These are phyloP conservation scores for Arothron firmamentum DNA, from an alignment of 2,113 vertebrate species.

Conservation along the genomic window DNA sequence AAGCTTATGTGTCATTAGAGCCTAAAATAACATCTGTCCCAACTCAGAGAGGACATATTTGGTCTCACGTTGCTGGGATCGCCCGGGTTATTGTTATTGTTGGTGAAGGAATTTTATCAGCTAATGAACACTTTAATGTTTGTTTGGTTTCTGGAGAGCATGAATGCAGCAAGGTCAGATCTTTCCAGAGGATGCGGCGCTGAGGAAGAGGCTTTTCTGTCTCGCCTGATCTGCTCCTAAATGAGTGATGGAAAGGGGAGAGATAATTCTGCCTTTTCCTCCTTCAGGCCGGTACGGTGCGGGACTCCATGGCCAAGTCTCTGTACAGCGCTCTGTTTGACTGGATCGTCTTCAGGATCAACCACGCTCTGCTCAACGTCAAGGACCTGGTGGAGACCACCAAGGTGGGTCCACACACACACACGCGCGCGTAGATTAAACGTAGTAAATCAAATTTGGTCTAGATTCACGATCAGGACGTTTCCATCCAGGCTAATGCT, in stretches of 20 bases:
- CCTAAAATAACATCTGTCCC: slow-evolving; percentile 13
- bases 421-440: too few relatives aligned
- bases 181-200: slow-evolving; percentile 42
- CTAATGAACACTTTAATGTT: slow-evolving; percentile 7
- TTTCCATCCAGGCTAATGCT: neutral
- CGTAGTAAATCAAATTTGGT: too few relatives aligned
- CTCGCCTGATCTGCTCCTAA: neutral
- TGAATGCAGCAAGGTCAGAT: slow-evolving; percentile 26
- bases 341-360: slow-evolving; percentile 99
- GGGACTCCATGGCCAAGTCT: slow-evolving; percentile 97
- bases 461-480: neutral
- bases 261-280: neutral
- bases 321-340: slow-evolving; percentile 95
- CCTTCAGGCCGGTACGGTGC: slow-evolving; percentile 86
- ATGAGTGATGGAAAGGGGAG: neutral
- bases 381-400: slow-evolving; percentile 87
- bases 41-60: slow-evolving; percentile 18
- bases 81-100: slow-evolving; percentile 13
- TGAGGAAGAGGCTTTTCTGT: neutral
- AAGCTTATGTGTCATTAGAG: slow-evolving; percentile 22
- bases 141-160: slow-evolving; percentile 33
- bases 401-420: slow-evolving; percentile 75
- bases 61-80: slow-evolving; percentile 18
- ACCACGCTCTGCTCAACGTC: slow-evolving; percentile 93
- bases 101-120: slow-evolving; percentile 22